phyloP scores from a whole-genome alignment of 1,140 invertebrate genomes.

The Ooceraea biroi region DNA sequence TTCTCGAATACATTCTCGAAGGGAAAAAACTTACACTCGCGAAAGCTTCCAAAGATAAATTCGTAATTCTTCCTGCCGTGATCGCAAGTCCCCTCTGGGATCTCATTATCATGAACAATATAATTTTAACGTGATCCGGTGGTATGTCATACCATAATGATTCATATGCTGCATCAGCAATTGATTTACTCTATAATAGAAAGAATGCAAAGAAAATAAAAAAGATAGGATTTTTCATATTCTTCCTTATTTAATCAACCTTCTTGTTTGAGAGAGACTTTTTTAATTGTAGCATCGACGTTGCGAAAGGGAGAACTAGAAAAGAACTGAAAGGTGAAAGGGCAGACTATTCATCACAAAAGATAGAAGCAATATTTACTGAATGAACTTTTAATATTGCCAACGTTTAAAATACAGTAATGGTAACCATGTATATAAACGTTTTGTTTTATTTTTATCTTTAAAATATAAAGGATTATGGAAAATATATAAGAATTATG shows the following conservation, averaged over 20 bases:
- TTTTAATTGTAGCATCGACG: no score
- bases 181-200: slow-evolving; percentile 43
- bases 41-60: slow-evolving; percentile 54
- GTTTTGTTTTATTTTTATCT: no score
- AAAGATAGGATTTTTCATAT: neutral
- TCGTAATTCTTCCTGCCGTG: slow-evolving; percentile 51
- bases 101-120: slow-evolving; percentile 57
- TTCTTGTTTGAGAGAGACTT: neutral
- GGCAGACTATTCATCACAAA: no score
- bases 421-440: no score
- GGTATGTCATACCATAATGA: slow-evolving; percentile 55
- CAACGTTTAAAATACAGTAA: no score
- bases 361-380: no score
- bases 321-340: no score
- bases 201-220: slow-evolving; percentile 20
- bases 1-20: no score
- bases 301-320: no score
- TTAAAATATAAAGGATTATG: no score
- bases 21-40: slow-evolving; percentile 27
- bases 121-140: slow-evolving; percentile 24
- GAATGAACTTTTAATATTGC: no score
- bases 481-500: no score
- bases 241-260: neutral
- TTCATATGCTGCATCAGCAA: slow-evolving; percentile 47
- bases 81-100: slow-evolving; percentile 44